These are phyloP conservation scores for Cyphomyrmex costatus DNA, from an alignment of 1,140 invertebrate genomes.

Conservation along the genomic window DNA sequence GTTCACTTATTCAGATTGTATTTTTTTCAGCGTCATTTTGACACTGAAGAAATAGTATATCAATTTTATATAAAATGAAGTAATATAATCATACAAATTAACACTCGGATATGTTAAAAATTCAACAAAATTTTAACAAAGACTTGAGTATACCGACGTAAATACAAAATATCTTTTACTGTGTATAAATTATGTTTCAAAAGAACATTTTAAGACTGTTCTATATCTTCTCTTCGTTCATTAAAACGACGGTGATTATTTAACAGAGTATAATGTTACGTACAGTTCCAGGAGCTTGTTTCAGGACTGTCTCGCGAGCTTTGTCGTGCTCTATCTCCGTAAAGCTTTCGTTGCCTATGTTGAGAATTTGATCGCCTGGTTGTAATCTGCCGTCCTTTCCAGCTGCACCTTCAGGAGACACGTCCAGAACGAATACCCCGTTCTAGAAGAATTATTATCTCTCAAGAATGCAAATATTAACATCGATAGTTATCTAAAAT, in stretches of 20 bases:
- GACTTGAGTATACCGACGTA: too few relatives aligned
- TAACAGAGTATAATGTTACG: constrained; percentile 80
- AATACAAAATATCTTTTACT: too few relatives aligned
- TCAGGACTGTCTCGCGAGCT: constrained; percentile 89
- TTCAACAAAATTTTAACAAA: too few relatives aligned
- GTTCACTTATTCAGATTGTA: too few relatives aligned
- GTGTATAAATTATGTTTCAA: too few relatives aligned
- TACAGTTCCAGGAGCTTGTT: constrained; percentile 88
- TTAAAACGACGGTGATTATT: not conserved
- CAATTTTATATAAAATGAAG: too few relatives aligned
- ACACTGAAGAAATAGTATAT: too few relatives aligned
- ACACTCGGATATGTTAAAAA: too few relatives aligned
- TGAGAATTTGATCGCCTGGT: constrained; percentile 97
- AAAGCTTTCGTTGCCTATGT: constrained; percentile 93
- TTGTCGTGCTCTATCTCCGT: constrained; percentile 90
- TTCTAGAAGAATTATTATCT: constrained; percentile 88
- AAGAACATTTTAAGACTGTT: too few relatives aligned
- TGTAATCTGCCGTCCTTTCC: constrained; percentile 96
- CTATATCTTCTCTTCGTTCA: not conserved
- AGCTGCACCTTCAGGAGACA: constrained; percentile 97
- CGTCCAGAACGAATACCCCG: constrained; percentile 96
- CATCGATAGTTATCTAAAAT: not conserved
- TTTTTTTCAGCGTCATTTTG: too few relatives aligned
- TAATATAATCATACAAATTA: too few relatives aligned
- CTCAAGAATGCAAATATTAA: not conserved